Evolutionary conservation across 1,140 invertebrate genomes (phyloP).

Genomic region (Caerostris extrusa): DNA sequence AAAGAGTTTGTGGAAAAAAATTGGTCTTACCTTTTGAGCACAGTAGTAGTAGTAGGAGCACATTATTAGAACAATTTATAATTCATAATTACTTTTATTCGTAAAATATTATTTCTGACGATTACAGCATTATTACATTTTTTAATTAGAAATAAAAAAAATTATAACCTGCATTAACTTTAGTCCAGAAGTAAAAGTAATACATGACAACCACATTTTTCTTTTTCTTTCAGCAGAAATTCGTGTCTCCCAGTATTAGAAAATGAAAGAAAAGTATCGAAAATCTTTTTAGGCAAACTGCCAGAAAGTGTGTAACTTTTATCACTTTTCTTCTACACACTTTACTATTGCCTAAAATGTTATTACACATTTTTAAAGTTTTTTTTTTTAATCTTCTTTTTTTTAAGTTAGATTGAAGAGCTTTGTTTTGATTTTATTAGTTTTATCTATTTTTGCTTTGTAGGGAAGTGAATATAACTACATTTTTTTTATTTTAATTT

Average conservation of each 20-base stretch:
- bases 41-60: no score
- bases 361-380: constrained; percentile 26
- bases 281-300: constrained; percentile 51
- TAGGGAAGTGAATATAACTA: not conserved
- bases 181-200: constrained; percentile 23
- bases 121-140: no score
- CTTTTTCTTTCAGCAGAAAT: not conserved
- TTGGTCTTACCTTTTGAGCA: no score
- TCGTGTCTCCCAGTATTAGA: not conserved
- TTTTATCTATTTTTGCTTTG: constrained; percentile 12
- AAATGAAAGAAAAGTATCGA: constrained; percentile 37
- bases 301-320: constrained; percentile 34
- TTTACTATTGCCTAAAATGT: constrained; percentile 54
- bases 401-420: constrained; percentile 7
- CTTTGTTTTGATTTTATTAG: not conserved
- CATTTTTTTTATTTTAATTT: not conserved
- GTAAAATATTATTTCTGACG: not conserved
- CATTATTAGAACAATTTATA: no score
- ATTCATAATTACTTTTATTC: not conserved
- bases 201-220: not conserved
- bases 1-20: no score
- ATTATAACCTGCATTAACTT: not conserved
- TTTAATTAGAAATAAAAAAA: no score
- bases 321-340: constrained; percentile 21
- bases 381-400: not conserved